Base-by-base conservation (phyloP, 1,140 invertebrate genomes). In the Pentalonia nigronervosa region DNA sequence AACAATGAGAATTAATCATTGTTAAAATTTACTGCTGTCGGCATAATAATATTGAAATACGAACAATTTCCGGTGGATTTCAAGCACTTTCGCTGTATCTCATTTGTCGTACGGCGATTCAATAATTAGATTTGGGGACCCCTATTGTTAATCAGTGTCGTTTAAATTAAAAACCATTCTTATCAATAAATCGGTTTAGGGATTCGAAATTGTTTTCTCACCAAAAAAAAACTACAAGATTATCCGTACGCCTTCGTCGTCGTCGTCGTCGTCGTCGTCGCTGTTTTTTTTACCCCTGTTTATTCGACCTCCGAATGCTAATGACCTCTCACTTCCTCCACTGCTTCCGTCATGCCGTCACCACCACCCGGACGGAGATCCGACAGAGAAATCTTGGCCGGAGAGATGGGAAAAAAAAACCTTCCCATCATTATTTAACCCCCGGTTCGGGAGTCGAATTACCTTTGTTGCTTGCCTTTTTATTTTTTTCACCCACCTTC, bases 101-200 rank as follows among this genome's bases (percentile, higher is more conserved):
- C 47, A 53, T 93, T 93, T 93, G 91, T 93, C 81, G 45, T 25
- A 48, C 91, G 48, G 20, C 81, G 34, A 23, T 81, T 34, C 41
- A 30, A 93, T 93, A 93, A 93, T 93, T 93, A 84, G 91, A 93
- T 93, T 84, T 50, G 45, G 47, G 25, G 47, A 92, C 76, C 48
- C 48, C 36, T 14, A 84, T 50, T 93, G 91, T 93, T 93, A 93
- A 93, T 81, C 91, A 93, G 91, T 93, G 91, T 86, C 67, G 91
- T 93, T 93, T 93, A 93, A 93, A 93, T 93, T 93, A 93, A 93
- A 93, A 93, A 83, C 91, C 45, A 86, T 84, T 83, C 91, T 84
- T 93, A 93, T 93, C 91, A 53, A 86, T 93, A 93, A 93, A 93
- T 93, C 91, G 91, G 91, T 93, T 93, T 93, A 93, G 81, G 91